These are phyloP conservation scores for Polyodon spathula DNA, from an alignment of 2,113 vertebrate genomes.

Conservation along the genomic window DNA sequence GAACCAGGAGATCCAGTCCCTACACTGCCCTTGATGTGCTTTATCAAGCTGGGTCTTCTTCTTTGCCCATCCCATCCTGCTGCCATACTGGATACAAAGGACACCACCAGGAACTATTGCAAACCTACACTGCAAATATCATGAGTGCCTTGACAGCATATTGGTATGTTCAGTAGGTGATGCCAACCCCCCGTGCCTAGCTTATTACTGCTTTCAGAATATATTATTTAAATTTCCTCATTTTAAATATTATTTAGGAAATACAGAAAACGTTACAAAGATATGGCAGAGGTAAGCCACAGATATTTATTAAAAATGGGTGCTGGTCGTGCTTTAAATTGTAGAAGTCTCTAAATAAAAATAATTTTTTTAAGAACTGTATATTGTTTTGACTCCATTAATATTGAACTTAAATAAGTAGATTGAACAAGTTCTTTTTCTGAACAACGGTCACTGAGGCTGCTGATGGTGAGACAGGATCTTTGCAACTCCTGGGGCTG, in stretches of 20 bases:
- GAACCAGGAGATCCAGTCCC: too few relatives aligned
- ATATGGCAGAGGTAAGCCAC: constrained; percentile 16
- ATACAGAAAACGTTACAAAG: constrained; percentile 56
- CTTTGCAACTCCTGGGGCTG: too few relatives aligned
- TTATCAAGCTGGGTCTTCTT: background rate
- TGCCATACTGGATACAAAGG: background rate
- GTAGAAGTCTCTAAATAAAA: constrained; percentile 1
- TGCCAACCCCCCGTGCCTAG: constrained; percentile 11
- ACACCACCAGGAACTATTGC: background rate
- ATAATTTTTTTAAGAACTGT: too few relatives aligned
- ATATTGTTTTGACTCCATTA: too few relatives aligned
- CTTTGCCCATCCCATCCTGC: background rate
- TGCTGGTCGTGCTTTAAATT: constrained; percentile 7
- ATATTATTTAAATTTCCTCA: constrained; percentile 1
- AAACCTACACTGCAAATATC: background rate
- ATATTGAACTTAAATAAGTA: too few relatives aligned
- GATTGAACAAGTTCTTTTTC: too few relatives aligned
- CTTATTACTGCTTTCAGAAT: constrained; percentile 12
- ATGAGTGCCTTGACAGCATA: constrained; percentile 16
- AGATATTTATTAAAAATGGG: constrained; percentile 10
- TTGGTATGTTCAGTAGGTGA: background rate
- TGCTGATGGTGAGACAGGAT: too few relatives aligned
- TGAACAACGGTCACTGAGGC: too few relatives aligned
- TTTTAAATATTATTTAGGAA: constrained; percentile 37
- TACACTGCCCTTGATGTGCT: constrained; percentile 1